phyloP scores from a whole-genome alignment of 1,140 invertebrate species.

The Psilanteris sp. region DNA sequence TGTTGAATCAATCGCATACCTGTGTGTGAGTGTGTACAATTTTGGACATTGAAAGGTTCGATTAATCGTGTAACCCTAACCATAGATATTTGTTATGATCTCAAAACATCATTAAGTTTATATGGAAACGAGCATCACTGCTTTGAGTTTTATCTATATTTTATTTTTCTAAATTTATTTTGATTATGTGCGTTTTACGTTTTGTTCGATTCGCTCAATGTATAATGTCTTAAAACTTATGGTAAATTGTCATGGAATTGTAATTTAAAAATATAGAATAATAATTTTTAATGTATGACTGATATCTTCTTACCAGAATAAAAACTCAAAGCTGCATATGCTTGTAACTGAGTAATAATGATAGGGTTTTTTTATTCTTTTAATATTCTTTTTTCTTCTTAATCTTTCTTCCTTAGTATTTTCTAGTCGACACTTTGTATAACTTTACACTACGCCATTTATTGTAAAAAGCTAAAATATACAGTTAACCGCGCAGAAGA shows the following conservation, averaged over 20 bases:
- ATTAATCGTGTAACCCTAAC: slow-evolving; percentile 5
- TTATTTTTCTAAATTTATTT: background rate
- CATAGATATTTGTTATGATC: slow-evolving; percentile 25
- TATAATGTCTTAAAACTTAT: slow-evolving; percentile 13
- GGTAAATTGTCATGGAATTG: slow-evolving; percentile 53
- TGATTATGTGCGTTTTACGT: slow-evolving; percentile 15
- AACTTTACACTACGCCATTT: slow-evolving; percentile 44
- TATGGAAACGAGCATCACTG: slow-evolving; percentile 20
- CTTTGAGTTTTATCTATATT: slow-evolving; percentile 28
- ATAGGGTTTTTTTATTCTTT: slow-evolving; percentile 7
- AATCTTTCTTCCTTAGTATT: slow-evolving; percentile 27
- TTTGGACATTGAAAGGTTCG: background rate
- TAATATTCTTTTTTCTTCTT: slow-evolving; percentile 4
- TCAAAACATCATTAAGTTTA: slow-evolving; percentile 49
- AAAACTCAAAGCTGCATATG: slow-evolving; percentile 34
- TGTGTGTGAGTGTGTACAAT: too few relatives aligned
- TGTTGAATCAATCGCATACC: slow-evolving; percentile 1
- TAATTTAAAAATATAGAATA: slow-evolving; percentile 25
- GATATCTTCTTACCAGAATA: too few relatives aligned
- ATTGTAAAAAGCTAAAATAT: slow-evolving; percentile 63
- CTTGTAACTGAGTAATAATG: slow-evolving; percentile 27
- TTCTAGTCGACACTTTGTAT: slow-evolving; percentile 53
- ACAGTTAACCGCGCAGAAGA: slow-evolving; percentile 58
- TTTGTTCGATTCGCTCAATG: slow-evolving; percentile 53
- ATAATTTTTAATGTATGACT: slow-evolving; percentile 8